Evolutionary conservation across 2,888 invertebrate genomes (phyloP), one percentile per base, ranked within the genome.

Genomic region (Netelia virgata): DNA sequence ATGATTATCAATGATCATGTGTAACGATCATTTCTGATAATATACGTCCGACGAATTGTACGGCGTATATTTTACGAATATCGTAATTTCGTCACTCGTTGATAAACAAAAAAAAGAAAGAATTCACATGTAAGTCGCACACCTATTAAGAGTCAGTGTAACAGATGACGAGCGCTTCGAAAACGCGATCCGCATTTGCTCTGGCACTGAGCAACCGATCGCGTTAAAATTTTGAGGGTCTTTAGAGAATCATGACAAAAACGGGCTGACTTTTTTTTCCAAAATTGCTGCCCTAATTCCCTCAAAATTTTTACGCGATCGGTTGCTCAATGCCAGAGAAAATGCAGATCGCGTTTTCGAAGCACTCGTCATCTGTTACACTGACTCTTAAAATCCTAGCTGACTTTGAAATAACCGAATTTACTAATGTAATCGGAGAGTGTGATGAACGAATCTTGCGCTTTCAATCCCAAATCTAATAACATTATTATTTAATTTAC

Each of bases 401-500:
- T n/a, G 18, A 66, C 66, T 20, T 14, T 59, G 36, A 1, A 11
- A 47, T 47, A 47, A 47, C 11, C 14, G 47, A 47, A 47, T 47
- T 14, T 14, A 47, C 47, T 47, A 10, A 14, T 3, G 47, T 47
- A 14, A 14, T 14, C 47, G 47, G 10, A 47, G 47, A 47, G 47
- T 47, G 14, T 47, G 14, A 57, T 1, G 57, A 18, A 57, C 16
- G 55, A 55, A 55, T 55, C 18, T 47, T 47, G 47, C 57, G 11
- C 18, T n/a, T 73, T 23, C 11, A 18, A 47, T 61, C 20, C 23
- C 61, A 23, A 28, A 20, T 59, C n/a, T 70, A 69, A 66, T 73
- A 47, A 69, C 57, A 55, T 64, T 20, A 70, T 76, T 18, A 20
- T 72, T 55, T 59, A 70, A 64, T 53, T 47, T 76, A 75, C 64